Conservation (phyloP, 2,888 invertebrate species). For the Perithous albicinctus region DNA sequence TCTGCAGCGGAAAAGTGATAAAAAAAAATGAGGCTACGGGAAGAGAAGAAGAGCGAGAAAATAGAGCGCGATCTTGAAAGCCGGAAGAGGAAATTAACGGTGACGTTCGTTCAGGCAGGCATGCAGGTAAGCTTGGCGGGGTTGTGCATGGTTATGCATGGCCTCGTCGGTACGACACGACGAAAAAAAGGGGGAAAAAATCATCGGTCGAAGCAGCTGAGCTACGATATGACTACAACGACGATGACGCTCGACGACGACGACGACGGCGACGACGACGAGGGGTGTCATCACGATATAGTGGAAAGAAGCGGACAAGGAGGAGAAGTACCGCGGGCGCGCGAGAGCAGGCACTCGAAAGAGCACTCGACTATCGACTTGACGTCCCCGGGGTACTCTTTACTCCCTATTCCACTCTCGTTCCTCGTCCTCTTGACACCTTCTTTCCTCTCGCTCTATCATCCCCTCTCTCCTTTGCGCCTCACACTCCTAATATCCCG, state of each 20-base stretch:
- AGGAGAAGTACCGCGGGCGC: slow-evolving; percentile 43
- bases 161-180: slow-evolving; percentile 46
- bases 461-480: not conserved
- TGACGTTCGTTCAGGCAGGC: slow-evolving; percentile 64
- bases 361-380: slow-evolving; percentile 67
- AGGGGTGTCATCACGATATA: slow-evolving; percentile 65
- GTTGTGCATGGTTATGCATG: slow-evolving; percentile 37
- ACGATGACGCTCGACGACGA: slow-evolving; percentile 20
- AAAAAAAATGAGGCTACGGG: slow-evolving; percentile 28
- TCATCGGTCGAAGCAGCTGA: slow-evolving; percentile 57
- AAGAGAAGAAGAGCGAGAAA: slow-evolving; percentile 37
- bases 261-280: slow-evolving; percentile 27
- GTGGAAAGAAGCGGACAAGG: slow-evolving; percentile 53
- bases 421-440: slow-evolving; percentile 26
- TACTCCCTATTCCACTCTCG: slow-evolving; percentile 32
- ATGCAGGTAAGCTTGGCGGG: slow-evolving; percentile 11
- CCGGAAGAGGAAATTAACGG: slow-evolving; percentile 67
- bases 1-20: slow-evolving; percentile 37
- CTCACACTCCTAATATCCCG: slow-evolving; percentile 16
- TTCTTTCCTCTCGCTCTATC: not conserved
- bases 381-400: slow-evolving; percentile 29
- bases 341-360: slow-evolving; percentile 64
- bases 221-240: slow-evolving; percentile 30
- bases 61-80: slow-evolving; percentile 53
- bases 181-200: slow-evolving; percentile 37